These are phyloP conservation scores for Alligator sinensis DNA, from an alignment of 2,113 vertebrate species.

Conservation along the genomic window DNA sequence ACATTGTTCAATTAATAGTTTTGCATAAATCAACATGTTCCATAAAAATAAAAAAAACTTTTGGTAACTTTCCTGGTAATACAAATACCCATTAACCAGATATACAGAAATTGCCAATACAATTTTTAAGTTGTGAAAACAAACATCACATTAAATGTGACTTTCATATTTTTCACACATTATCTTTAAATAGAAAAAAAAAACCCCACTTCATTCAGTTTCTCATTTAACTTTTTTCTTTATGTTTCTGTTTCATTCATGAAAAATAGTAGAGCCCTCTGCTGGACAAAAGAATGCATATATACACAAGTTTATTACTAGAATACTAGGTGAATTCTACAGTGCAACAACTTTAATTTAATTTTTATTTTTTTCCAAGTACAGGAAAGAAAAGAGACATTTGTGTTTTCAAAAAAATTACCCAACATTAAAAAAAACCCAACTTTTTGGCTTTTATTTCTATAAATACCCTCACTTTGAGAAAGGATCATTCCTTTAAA, in stretches of 20 bases:
- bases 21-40: not conserved
- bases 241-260: not conserved
- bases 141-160: not conserved
- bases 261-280: constrained; percentile 1
- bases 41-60: not conserved
- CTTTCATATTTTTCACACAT: not conserved
- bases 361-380: not conserved
- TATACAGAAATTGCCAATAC: not conserved
- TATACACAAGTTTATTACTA: not conserved
- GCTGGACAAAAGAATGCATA: not conserved
- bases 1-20: not conserved
- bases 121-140: not conserved
- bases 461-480: not conserved
- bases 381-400: not conserved
- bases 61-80: not conserved
- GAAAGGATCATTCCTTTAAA: not conserved
- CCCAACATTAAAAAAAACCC: not conserved
- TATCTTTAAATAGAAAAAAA: not conserved
- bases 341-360: not conserved
- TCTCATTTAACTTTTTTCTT: not conserved
- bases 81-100: not conserved
- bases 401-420: not conserved
- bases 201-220: not conserved
- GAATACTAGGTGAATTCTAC: not conserved
- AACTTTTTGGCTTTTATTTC: not conserved